Percentiles rank a stretch among this genome's conserved stretches.
Conservation (phyloP, 23 tunicate species). For the Halocynthia aurantium region DNA sequence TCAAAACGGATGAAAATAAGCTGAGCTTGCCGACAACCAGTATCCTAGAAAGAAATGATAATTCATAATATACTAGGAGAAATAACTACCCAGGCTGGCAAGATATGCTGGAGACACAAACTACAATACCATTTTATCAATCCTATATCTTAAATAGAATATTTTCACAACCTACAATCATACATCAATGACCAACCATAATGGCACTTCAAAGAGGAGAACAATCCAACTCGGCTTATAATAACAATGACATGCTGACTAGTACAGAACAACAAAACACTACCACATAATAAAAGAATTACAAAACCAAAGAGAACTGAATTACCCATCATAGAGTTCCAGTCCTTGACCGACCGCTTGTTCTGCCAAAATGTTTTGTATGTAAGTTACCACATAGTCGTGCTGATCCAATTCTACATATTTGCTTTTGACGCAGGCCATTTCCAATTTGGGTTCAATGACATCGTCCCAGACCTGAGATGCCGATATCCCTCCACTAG, state of each 20-base stretch:
- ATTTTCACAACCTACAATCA: background rate
- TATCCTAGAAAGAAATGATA: background rate
- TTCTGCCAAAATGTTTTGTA: conserved; percentile 20
- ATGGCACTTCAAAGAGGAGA: background rate
- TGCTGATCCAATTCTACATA: conserved; percentile 2
- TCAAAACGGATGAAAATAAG: conserved; percentile 6
- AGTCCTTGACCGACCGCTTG: conserved; percentile 6
- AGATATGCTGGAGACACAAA: background rate
- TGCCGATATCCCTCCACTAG: background rate
- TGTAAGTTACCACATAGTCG: conserved; percentile 2
- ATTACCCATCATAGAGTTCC: conserved; percentile 12
- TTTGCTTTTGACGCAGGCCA: conserved; percentile 3
- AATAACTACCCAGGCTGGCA: background rate
- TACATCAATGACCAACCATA: background rate
- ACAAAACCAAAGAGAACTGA: background rate
- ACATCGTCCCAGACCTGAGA: background rate
- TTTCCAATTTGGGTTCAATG: conserved; percentile 8
- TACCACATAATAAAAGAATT: background rate
- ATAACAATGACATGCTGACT: background rate
- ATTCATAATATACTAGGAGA: no score
- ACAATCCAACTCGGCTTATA: background rate
- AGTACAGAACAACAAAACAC: background rate
- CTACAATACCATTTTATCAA: background rate
- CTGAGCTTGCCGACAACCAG: conserved; percentile 12
- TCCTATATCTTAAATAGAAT: no score